Evolutionary conservation across 2,888 invertebrate genomes (phyloP).

Genomic region (Ornithoptera priamus): DNA sequence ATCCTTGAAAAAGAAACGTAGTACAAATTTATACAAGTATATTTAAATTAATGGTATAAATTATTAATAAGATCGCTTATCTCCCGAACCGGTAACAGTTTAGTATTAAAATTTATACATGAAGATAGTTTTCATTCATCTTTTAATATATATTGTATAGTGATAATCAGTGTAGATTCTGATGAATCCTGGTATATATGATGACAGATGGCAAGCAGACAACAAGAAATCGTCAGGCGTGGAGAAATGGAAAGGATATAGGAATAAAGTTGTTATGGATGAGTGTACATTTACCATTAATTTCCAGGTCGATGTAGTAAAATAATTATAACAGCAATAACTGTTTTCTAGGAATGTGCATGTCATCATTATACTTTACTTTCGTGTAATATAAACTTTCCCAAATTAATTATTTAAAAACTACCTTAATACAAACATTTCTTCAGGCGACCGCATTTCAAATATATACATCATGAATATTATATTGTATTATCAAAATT

Average conservation of each 20-base stretch:
- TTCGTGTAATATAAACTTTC: neutral
- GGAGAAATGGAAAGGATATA: too few relatives aligned
- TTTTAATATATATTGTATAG: too few relatives aligned
- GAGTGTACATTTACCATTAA: neutral
- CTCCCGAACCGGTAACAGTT: neutral
- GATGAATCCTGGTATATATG: too few relatives aligned
- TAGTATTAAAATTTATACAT: neutral
- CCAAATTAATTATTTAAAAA: neutral
- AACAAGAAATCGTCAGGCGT: too few relatives aligned
- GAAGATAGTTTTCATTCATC: neutral
- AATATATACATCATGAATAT: neutral
- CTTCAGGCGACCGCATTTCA: neutral
- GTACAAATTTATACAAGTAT: neutral
- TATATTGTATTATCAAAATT: neutral
- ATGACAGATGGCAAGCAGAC: too few relatives aligned
- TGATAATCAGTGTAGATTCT: too few relatives aligned
- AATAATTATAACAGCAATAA: neutral
- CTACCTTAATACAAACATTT: too few relatives aligned
- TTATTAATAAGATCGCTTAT: neutral
- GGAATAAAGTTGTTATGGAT: neutral
- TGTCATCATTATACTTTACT: neutral
- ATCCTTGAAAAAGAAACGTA: neutral
- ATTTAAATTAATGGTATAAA: neutral
- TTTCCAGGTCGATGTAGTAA: neutral
- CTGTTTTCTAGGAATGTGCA: neutral